Evolutionary conservation across 2,113 vertebrate species (phyloP).

Genomic region (Megalops atlanticus): DNA sequence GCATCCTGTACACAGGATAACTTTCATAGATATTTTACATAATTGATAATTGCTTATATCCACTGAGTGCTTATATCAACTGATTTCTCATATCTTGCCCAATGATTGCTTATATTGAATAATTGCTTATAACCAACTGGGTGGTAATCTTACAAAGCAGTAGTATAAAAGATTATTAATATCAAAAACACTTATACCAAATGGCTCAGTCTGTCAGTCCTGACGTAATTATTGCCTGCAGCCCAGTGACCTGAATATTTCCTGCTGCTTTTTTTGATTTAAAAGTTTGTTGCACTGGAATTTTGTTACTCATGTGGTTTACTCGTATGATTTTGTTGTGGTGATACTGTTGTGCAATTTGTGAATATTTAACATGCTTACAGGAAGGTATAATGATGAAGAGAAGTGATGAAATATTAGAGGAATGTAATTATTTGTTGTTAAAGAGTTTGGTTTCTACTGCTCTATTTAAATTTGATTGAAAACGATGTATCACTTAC

Average conservation of each 20-base stretch:
- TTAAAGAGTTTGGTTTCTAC: neutral
- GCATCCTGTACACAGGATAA: too few relatives aligned
- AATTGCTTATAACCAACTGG: neutral
- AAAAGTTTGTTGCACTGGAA: too few relatives aligned
- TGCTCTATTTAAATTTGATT: neutral
- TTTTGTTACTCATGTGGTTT: too few relatives aligned
- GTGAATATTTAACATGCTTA: neutral
- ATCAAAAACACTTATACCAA: too few relatives aligned
- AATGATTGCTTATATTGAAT: neutral
- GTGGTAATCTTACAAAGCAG: neutral
- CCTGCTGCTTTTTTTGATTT: too few relatives aligned
- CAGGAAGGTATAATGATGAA: neutral
- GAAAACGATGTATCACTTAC: neutral
- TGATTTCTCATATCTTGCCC: neutral
- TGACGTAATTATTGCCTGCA: too few relatives aligned
- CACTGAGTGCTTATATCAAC: neutral
- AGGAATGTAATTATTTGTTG: neutral
- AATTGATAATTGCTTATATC: neutral
- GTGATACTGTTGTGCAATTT: neutral
- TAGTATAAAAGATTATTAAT: neutral
- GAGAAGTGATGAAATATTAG: neutral
- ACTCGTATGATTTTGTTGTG: neutral
- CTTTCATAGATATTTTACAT: too few relatives aligned
- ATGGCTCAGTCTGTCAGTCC: too few relatives aligned
- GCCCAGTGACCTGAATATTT: too few relatives aligned